phyloP scores from a whole-genome alignment of 2,797 vertebrate genomes.

The Tragelaphus eurycerus region DNA sequence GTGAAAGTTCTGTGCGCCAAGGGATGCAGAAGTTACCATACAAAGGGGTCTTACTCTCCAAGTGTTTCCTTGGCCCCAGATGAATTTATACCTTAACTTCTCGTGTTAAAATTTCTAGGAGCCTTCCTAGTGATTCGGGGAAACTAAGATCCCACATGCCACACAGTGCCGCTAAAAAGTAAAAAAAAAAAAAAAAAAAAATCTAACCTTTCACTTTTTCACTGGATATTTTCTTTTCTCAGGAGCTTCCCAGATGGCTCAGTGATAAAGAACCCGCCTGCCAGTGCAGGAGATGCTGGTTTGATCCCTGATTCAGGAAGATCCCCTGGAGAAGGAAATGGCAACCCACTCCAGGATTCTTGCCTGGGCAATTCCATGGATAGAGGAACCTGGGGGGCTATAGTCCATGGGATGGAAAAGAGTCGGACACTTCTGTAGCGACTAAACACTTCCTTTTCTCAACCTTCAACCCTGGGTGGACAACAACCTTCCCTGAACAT shows the following conservation, averaged over 20 bases:
- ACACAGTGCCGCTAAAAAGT: not conserved
- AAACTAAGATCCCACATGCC: not conserved
- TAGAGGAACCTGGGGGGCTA: not conserved
- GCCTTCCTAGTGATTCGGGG: not conserved
- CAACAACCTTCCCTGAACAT: not conserved
- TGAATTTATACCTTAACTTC: not conserved
- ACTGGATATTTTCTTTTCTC: not conserved
- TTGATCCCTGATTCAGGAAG: not conserved
- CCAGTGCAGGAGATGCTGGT: not conserved
- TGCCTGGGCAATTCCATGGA: not conserved
- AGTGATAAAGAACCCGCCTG: not conserved
- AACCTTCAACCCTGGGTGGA: not conserved
- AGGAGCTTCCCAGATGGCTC: not conserved
- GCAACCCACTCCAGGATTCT: not conserved
- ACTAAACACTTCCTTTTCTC: not conserved
- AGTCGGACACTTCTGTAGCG: not conserved
- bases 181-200: not conserved
- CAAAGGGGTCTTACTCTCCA: not conserved
- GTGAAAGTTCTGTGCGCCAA: not conserved
- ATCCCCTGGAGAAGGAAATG: not conserved
- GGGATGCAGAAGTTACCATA: not conserved
- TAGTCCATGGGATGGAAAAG: not conserved
- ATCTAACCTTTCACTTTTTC: not conserved
- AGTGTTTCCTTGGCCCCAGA: not conserved
- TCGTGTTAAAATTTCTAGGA: not conserved